Evolutionary conservation across 2,888 invertebrate genomes (phyloP).

Genomic region (Panzeria rudis): DNA sequence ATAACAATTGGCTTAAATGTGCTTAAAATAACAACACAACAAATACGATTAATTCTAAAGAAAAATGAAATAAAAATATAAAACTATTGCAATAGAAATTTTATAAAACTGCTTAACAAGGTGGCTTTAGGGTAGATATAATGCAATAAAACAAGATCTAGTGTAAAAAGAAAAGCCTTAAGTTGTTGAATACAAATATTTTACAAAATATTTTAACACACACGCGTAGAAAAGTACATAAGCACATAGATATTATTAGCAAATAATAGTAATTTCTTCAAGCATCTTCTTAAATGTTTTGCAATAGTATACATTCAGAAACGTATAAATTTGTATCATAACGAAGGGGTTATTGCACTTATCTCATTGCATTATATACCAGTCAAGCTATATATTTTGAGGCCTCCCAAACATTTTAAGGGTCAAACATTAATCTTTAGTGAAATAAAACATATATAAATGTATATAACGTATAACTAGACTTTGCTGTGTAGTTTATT

Average conservation of each 20-base stretch:
- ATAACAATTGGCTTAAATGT: slow-evolving; percentile 15
- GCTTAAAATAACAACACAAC: slow-evolving; percentile 6
- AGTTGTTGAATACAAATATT: background rate
- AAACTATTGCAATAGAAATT: background rate
- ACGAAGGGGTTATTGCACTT: background rate
- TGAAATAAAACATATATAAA: too few species aligned
- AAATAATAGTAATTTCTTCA: background rate
- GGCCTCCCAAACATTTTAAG: too few species aligned
- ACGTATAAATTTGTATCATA: background rate
- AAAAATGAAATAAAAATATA: background rate
- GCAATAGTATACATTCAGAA: background rate
- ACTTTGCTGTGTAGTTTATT: too few species aligned
- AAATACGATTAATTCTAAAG: background rate
- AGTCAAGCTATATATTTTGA: too few species aligned
- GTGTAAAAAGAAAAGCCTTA: background rate
- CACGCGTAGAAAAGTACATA: background rate
- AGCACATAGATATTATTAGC: background rate
- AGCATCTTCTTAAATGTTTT: background rate
- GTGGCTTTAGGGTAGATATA: background rate
- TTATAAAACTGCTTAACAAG: background rate
- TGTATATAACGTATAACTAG: too few species aligned
- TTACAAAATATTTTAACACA: background rate
- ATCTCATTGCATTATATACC: too few species aligned
- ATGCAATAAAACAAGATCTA: background rate
- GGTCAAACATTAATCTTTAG: too few species aligned